These are phyloP conservation scores for Rhabdomys pumilio DNA, from an alignment of 2,797 vertebrate species.

Conservation along the genomic window DNA sequence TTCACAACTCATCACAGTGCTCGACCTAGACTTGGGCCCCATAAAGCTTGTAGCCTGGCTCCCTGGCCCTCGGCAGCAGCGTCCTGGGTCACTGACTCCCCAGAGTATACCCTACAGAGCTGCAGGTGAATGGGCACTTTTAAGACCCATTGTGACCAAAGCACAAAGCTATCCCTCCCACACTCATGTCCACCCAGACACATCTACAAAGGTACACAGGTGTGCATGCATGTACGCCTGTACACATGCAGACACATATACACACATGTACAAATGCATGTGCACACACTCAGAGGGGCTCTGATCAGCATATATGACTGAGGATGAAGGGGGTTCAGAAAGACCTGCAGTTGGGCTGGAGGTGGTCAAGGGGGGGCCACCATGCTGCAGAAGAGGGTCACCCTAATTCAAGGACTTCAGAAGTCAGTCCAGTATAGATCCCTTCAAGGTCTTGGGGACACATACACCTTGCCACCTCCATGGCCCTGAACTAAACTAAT, in stretches of 20 bases:
- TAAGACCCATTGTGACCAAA: fast-evolving
- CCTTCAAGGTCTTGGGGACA: not conserved
- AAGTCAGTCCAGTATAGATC: not conserved
- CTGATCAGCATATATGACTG: not conserved
- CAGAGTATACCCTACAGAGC: not conserved
- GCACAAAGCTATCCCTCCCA: fast-evolving
- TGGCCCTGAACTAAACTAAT: not conserved
- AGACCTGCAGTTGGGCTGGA: not conserved
- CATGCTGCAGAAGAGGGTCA: not conserved
- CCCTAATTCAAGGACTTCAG: not conserved
- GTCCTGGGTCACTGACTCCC: not conserved
- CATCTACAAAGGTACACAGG: not conserved
- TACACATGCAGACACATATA: not conserved
- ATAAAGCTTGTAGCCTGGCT: not conserved
- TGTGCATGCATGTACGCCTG: not conserved
- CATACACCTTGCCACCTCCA: too few species aligned
- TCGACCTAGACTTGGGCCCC: not conserved
- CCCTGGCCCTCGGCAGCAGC: not conserved
- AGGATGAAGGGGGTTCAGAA: too few species aligned
- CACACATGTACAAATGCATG: not conserved
- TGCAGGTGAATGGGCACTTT: too few species aligned
- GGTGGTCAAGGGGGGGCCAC: not conserved
- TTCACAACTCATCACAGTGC: not conserved
- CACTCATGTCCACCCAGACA: fast-evolving
- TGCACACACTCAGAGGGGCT: not conserved